Evolutionary conservation across 2,888 invertebrate genomes (phyloP), one percentile per base, ranked within the genome.

Genomic region (Drosophila multiciliata): DNA sequence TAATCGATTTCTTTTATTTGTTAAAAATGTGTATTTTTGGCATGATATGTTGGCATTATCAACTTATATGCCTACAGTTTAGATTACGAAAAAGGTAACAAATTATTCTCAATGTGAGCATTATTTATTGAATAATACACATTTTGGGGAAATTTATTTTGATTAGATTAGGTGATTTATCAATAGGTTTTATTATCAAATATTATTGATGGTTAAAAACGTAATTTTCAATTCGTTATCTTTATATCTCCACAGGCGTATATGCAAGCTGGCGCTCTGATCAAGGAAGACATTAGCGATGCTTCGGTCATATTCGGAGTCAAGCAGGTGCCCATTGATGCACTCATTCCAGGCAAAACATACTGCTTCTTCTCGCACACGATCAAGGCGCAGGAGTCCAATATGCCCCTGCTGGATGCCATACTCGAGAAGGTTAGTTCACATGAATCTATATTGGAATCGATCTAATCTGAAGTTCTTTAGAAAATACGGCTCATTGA

Each of bases 291-390:
- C 91, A 97, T 99, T 70, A 97, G 97, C 83, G 98, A 99, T 90
- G 99, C 99, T 0, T 96, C 96, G 49, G 96, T 99, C 0, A 98
- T 99, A 85, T 98, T 99, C 90, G 99, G 99, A 0, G 99, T 99
- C 6, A 99, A 99, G 60, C 93, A 93, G 75, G 93, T 93, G 0
- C 99, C 99, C 0, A 95, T 98, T 11, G 98, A 99, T 90, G 95
- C 97, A 48, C 94, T 99, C 12, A 96, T 99, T 73, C 98, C 99
- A 0, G 96, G 99, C 91, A 99, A 99, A 93, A 99, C 99, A 0
- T 99, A 99, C 92, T 99, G 98, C 89, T 97, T 99, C 93, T 99
- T 99, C 93, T 99, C 99, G 0, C 99, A 99, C 92, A 99, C 99
- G 0, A 99, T 99, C 87, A 99, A 99, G 93, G 99, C 99, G 0